Conservation (phyloP, 2,113 vertebrate genomes). For the Varanus komodoensis region DNA sequence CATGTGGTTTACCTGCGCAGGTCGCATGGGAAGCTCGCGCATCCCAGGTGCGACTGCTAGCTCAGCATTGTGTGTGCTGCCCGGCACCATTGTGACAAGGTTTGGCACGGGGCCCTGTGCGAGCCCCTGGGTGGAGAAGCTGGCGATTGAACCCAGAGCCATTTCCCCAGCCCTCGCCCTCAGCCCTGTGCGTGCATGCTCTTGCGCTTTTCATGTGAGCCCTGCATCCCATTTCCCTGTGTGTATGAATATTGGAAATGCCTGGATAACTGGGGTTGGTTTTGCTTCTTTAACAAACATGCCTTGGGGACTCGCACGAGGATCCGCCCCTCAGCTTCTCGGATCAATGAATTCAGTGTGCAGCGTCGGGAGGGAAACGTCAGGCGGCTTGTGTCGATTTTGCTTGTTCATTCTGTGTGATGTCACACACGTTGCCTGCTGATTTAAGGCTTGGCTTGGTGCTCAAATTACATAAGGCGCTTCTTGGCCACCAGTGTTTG, state of each 20-base stretch:
- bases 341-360: background rate
- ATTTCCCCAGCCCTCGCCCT: too few relatives aligned
- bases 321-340: background rate
- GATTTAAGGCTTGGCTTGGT: background rate
- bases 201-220: background rate
- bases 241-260: background rate
- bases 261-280: background rate
- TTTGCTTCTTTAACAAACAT: too few relatives aligned
- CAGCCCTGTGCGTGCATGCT: background rate
- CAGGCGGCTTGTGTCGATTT: background rate
- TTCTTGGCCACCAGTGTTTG: slow-evolving; percentile 3
- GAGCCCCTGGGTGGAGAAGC: background rate
- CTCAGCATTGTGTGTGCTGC: background rate
- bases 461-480: slow-evolving; percentile 7
- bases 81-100: background rate
- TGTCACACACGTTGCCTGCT: background rate
- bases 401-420: background rate
- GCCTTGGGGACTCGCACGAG: background rate
- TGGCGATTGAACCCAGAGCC: too few relatives aligned
- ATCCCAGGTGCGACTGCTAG: background rate
- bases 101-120: background rate
- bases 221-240: background rate
- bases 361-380: background rate
- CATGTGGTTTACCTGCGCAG: background rate
- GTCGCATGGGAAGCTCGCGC: background rate